These are phyloP conservation scores for Drosophila longiperda DNA, from an alignment of 2,888 invertebrate genomes.

Conservation along the genomic window DNA sequence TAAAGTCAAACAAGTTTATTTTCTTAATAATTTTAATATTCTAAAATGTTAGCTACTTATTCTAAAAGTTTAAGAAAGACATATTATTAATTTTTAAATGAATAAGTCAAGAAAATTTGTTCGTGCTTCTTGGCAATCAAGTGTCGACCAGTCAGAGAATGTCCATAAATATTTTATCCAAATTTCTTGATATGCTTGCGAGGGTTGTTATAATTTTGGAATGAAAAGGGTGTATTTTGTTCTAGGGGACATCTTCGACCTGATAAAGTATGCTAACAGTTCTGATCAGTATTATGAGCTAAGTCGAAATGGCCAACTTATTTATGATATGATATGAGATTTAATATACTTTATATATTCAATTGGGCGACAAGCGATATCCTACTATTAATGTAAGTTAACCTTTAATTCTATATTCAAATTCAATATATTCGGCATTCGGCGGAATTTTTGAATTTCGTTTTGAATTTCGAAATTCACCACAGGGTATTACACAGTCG, in stretches of 20 bases:
- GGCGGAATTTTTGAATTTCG: not conserved
- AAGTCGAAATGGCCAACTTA: not conserved
- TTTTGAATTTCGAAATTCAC: not conserved
- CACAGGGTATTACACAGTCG: conserved; percentile 30
- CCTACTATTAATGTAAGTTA: not conserved
- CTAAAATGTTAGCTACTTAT: not conserved
- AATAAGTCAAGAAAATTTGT: not conserved
- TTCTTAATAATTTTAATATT: too few species aligned
- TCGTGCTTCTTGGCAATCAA: not conserved
- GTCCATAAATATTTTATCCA: not conserved
- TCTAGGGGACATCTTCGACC: not conserved
- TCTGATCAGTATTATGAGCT: not conserved
- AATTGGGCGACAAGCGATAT: not conserved
- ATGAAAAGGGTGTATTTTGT: not conserved
- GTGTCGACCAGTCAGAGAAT: not conserved
- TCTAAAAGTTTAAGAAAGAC: not conserved
- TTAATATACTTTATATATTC: not conserved
- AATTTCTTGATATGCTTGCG: not conserved
- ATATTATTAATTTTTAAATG: not conserved
- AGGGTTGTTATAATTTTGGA: not conserved
- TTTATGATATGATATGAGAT: not conserved
- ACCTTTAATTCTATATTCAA: not conserved
- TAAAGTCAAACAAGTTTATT: too few species aligned
- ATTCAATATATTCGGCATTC: not conserved
- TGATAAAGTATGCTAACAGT: not conserved